Base-by-base conservation (phyloP, 2,888 invertebrate genomes). In the Drosophila leonis region DNA sequence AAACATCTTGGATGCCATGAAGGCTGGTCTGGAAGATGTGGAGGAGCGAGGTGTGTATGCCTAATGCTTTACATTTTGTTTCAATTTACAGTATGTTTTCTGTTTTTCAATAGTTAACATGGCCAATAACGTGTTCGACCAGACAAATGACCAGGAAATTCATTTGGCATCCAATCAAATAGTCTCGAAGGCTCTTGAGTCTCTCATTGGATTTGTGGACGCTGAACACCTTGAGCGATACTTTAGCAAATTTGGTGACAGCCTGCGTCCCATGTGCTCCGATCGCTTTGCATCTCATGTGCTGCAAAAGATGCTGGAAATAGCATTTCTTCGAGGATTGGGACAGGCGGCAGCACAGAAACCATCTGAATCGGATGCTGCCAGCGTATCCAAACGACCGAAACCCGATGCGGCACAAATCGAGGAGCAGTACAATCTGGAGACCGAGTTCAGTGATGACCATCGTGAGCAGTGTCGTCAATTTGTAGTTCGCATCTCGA, bases 251-350 rank as follows among this genome's bases (percentile, higher is more conserved):
- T 94, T 97, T 57, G 94, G 94, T 15, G 94, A 95, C 0, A 95
- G 95, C 52, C 92, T 97, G 33, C 94, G 98, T 33, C 95, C 94
- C 9, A 92, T 97, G 8, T 96, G 96, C 77, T 95, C 95, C 0
- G 97, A 98, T 90, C 94, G 95, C 72, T 97, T 96, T 92, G 96
- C 96, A 0, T 97, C 97, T 65, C 97, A 97, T 89, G 96, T 98
- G 2, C 89, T 97, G 1, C 96, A 98, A 88, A 95, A 95, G 48
- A 92, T 97, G 70, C 63, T 93, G 0, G 92, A 93, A 71, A 91
- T 92, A 18, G 91, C 93, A 2, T 92, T 93, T 60, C 52, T 93
- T 1, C 87, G 93, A 2, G 88, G 88, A 4, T 62, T 91, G 0
- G 87, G 80, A 2, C 71, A 80, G 18, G 49, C 52, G 80, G 92